Evolutionary conservation across 2,113 vertebrate species (phyloP).

Genomic region (Nycticorax nycticorax): DNA sequence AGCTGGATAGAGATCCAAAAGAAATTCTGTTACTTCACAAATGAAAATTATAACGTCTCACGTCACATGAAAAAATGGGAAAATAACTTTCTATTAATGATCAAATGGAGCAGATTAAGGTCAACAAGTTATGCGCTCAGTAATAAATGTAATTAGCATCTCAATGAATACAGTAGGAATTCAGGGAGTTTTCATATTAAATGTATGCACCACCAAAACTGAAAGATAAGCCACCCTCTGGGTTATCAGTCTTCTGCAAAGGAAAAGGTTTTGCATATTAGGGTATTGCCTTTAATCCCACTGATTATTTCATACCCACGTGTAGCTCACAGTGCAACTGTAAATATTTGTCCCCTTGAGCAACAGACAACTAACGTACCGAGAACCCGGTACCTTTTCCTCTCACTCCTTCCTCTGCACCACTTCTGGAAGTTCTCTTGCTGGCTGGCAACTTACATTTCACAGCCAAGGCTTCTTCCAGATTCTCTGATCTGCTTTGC

Average conservation of each 20-base stretch:
- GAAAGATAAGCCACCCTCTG: neutral
- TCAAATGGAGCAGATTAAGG: neutral
- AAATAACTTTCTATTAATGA: neutral
- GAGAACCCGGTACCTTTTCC: neutral
- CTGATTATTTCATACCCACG: neutral
- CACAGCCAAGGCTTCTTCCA: neutral
- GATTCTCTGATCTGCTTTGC: neutral
- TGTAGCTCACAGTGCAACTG: neutral
- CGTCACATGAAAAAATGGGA: neutral
- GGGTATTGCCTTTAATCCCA: neutral
- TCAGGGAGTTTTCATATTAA: neutral
- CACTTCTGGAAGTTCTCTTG: neutral
- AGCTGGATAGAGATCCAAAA: neutral
- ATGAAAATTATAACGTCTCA: neutral
- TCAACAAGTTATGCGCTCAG: neutral
- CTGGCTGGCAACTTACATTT: neutral
- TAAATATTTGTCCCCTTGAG: neutral
- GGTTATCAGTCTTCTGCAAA: neutral
- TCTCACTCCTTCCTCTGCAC: neutral
- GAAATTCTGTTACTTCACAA: neutral
- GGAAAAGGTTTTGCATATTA: neutral
- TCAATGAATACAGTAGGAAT: neutral
- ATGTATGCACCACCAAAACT: neutral
- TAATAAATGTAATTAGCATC: neutral
- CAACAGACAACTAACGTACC: neutral